phyloP scores from a whole-genome alignment of 1,140 invertebrate genomes.

The Andrena cerasifolii region DNA sequence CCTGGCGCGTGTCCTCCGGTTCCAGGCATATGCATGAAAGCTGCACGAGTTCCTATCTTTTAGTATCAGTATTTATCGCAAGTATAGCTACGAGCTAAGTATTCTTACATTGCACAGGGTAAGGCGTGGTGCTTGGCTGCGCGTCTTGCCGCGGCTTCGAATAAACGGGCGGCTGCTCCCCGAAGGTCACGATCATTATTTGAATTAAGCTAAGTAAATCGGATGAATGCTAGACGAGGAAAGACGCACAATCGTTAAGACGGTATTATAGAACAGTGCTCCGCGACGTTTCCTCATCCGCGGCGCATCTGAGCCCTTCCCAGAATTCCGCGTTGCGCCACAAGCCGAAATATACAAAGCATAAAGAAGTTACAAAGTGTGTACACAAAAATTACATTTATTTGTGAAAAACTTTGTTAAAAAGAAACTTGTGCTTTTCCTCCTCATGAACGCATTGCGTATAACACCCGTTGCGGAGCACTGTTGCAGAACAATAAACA shows the following conservation, averaged over 20 bases:
- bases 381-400: conserved; percentile 33
- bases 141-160: conserved; percentile 85
- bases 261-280: neutral
- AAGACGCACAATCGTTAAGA: neutral
- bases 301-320: too few species aligned
- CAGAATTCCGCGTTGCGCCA: too few species aligned
- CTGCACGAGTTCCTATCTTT: conserved; percentile 60
- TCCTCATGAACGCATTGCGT: too few species aligned
- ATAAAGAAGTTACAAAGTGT: neutral
- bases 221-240: conserved; percentile 86
- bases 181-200: conserved; percentile 96
- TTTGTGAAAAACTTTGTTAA: too few species aligned
- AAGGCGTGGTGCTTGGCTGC: conserved; percentile 81
- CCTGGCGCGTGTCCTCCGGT: conserved; percentile 67
- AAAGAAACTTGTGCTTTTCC: too few species aligned
- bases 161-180: conserved; percentile 97
- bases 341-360: neutral
- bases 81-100: neutral
- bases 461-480: too few species aligned
- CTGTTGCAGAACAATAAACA: too few species aligned
- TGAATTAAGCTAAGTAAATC: conserved; percentile 94
- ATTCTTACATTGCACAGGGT: conserved; percentile 84
- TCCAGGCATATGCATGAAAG: conserved; percentile 86
- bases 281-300: too few species aligned
- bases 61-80: neutral